Evolutionary conservation across 2,113 vertebrate species (phyloP).

Genomic region (Leptobrachium leishanense): DNA sequence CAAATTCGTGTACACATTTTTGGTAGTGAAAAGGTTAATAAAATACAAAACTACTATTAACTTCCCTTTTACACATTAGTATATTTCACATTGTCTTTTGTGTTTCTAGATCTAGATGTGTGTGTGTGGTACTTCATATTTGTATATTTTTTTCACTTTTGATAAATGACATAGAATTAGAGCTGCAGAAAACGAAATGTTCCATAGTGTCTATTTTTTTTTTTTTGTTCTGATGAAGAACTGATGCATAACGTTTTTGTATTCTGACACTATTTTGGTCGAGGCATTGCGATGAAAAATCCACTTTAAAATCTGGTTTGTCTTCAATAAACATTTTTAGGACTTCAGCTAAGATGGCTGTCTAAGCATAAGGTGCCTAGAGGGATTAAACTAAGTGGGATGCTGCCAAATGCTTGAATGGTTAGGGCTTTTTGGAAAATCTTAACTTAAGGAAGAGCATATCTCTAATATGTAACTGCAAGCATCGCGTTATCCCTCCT

Average conservation of each 20-base stretch:
- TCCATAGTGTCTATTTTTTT: neutral
- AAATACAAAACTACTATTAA: too few relatives aligned
- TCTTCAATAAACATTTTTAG: conserved; percentile 43
- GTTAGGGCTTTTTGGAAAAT: conserved; percentile 32
- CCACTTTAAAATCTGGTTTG: conserved; percentile 39
- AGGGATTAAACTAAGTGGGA: conserved; percentile 48
- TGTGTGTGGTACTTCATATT: too few relatives aligned
- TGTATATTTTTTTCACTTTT: too few relatives aligned
- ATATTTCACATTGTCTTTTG: too few relatives aligned
- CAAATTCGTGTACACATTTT: too few relatives aligned
- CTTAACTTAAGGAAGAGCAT: conserved; percentile 41
- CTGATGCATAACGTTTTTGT: neutral
- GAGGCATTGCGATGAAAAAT: conserved; percentile 26
- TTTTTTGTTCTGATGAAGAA: neutral
- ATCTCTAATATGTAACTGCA: conserved; percentile 31
- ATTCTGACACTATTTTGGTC: conserved; percentile 19
- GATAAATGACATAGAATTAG: too few relatives aligned
- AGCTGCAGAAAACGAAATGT: neutral
- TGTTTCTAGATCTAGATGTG: too few relatives aligned
- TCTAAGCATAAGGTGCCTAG: conserved; percentile 40
- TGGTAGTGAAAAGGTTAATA: too few relatives aligned
- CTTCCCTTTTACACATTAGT: too few relatives aligned
- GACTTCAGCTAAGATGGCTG: conserved; percentile 38
- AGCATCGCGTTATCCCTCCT: conserved; percentile 24
- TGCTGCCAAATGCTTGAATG: conserved; percentile 45